These are phyloP conservation scores for Cephus spinipes DNA, from an alignment of 2,888 invertebrate genomes.

Conservation along the genomic window DNA sequence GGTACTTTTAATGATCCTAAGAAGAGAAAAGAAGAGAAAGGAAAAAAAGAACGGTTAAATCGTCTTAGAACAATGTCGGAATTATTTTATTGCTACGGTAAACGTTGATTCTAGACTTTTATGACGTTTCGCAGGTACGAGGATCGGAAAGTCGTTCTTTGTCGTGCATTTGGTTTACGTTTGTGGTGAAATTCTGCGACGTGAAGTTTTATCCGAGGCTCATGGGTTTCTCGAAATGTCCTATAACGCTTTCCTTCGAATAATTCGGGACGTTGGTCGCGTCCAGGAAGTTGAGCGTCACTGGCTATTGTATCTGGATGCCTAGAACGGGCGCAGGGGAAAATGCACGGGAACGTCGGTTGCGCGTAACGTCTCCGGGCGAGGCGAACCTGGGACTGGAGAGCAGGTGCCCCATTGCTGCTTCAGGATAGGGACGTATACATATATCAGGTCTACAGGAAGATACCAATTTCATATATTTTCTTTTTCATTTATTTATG, in stretches of 20 bases:
- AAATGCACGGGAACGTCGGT: slow-evolving; percentile 41
- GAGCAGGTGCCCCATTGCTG: slow-evolving; percentile 38
- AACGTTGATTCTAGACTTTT: neutral
- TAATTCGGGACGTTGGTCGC: neutral
- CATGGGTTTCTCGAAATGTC: neutral
- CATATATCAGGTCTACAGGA: neutral
- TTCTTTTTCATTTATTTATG: neutral
- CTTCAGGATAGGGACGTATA: slow-evolving; percentile 25
- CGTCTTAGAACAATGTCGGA: neutral
- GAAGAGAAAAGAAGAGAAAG: neutral
- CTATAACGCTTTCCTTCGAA: neutral
- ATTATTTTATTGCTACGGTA: neutral
- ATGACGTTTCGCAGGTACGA: neutral
- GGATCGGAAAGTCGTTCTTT: neutral
- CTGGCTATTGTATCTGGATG: slow-evolving; percentile 40
- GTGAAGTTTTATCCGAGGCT: neutral
- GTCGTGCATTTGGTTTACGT: neutral
- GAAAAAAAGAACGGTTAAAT: neutral
- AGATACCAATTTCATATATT: neutral
- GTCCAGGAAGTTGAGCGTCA: slow-evolving; percentile 22
- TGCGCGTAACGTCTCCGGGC: slow-evolving; percentile 38
- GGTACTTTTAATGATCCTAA: neutral
- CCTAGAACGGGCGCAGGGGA: slow-evolving; percentile 45
- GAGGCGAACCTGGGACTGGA: slow-evolving; percentile 18
- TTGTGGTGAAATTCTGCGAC: neutral